Evolutionary conservation across 2,113 vertebrate species (phyloP), one percentile per base, ranked within the genome.

Genomic region (Ursus arctos): DNA sequence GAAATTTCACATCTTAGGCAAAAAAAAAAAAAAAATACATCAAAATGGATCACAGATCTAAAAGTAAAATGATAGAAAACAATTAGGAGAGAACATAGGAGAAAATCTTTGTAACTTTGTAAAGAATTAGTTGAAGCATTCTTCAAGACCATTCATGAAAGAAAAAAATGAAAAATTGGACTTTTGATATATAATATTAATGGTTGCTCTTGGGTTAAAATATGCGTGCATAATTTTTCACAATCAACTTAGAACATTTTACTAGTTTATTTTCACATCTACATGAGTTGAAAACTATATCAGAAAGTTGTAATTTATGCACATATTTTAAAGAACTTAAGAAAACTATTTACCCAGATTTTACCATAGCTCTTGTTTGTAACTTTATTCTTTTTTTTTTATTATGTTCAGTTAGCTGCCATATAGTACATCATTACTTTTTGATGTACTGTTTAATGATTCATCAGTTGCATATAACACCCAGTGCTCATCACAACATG

Each of bases 61-160:
- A 93, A 84, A 59, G 53, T 65, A 61, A 89, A 95, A 82, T 95
- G 53, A 53, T 67, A 51, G 43, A 43, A 88, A 84, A 51, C 31
- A 72, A 79, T 93, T 96, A 80, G 14, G 33, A 63, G 11, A 88
- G 28, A 87, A 67, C 40, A n/a, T 85, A 83, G 28, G 18, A 91
- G 18, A 83, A 74, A 92, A 65, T 84, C 8, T 89, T 87, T 88
- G n/a, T 63, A 63, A 79, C 18, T 53, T 95, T 24, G 11, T 74
- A 43, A 22, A 86, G 24, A 83, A n/a, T 47, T 80, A 51, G 43
- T 80, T 72, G 26, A 94, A 80, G 82, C 94, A 43, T 77, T 67
- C n/a, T 91, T 87, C 88, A 5, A 59, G 6, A 59, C 26, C 65
- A 90, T 77, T n/a, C 47, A 33, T 43, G 51, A 86, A 92, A 71